Evolutionary conservation across 2,113 vertebrate species (phyloP).

Genomic region (Tetraodon nigroviridis): DNA sequence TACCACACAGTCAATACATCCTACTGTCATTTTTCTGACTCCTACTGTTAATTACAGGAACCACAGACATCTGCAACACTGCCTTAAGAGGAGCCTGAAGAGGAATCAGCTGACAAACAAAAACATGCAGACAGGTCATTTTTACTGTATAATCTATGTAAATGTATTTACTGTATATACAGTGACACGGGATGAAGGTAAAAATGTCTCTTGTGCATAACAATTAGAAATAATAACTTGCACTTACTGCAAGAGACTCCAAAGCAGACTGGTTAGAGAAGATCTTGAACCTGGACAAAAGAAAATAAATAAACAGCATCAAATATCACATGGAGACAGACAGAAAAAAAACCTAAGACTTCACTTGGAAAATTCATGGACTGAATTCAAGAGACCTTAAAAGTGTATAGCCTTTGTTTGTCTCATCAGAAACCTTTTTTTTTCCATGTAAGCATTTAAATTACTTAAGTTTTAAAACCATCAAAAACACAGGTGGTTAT

Average conservation of each 20-base stretch:
- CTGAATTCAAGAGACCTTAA: no score
- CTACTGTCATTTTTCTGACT: background rate
- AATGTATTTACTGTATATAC: background rate
- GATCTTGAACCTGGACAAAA: slow-evolving; percentile 84
- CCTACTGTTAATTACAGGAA: slow-evolving; percentile 91
- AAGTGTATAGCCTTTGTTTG: no score
- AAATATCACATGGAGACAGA: background rate
- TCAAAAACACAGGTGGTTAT: no score
- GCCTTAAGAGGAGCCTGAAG: slow-evolving; percentile 89
- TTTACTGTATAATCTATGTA: background rate
- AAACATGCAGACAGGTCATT: background rate
- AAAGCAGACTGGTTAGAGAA: slow-evolving; percentile 90
- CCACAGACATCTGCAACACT: slow-evolving; percentile 85
- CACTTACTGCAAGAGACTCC: slow-evolving; percentile 86
- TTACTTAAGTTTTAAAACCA: no score
- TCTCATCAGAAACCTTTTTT: no score
- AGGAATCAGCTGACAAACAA: slow-evolving; percentile 81
- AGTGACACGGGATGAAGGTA: background rate
- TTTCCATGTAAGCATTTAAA: no score
- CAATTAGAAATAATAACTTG: background rate
- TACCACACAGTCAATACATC: background rate
- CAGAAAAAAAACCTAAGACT: no score
- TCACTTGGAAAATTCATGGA: no score
- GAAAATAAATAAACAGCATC: background rate
- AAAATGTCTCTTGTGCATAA: background rate